phyloP scores from a whole-genome alignment of 1,140 invertebrate genomes.

The Elysia chlorotica region DNA sequence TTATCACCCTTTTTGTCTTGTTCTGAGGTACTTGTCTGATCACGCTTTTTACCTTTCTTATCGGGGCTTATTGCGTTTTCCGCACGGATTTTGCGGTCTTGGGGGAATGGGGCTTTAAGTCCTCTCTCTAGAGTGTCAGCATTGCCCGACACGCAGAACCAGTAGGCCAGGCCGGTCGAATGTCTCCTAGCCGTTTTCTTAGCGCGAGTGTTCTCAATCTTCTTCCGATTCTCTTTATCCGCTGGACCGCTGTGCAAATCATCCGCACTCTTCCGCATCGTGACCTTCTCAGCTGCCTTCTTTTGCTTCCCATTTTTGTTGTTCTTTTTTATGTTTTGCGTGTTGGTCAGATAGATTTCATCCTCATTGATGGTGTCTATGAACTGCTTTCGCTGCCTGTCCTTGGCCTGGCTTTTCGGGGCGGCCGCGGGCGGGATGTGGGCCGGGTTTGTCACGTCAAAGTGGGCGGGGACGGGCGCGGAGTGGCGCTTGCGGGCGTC shows the following conservation, averaged over 20 bases:
- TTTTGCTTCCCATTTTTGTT: too few species aligned
- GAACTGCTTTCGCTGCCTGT: too few species aligned
- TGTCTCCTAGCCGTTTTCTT: background rate
- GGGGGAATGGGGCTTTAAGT: background rate
- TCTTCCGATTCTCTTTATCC: background rate
- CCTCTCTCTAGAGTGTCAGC: constrained; percentile 1
- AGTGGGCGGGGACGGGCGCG: background rate
- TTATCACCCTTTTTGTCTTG: background rate
- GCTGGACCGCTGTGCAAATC: background rate
- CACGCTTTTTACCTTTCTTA: background rate
- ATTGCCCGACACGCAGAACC: constrained; percentile 5
- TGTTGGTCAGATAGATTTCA: background rate
- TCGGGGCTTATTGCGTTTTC: background rate
- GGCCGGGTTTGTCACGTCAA: background rate
- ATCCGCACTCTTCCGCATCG: background rate
- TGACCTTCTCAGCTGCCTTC: background rate
- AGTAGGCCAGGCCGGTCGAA: background rate
- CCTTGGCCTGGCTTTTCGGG: too few species aligned
- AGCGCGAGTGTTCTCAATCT: background rate
- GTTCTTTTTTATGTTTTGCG: background rate
- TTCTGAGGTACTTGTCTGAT: background rate
- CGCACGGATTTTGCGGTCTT: background rate
- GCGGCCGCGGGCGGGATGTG: too few species aligned
- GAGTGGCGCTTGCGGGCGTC: background rate
- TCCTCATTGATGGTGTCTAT: too few species aligned